Percentiles rank a stretch among this genome's conserved stretches.
Conservation (phyloP, 2,888 invertebrate species). For the Rhamphomyia laevipes region DNA sequence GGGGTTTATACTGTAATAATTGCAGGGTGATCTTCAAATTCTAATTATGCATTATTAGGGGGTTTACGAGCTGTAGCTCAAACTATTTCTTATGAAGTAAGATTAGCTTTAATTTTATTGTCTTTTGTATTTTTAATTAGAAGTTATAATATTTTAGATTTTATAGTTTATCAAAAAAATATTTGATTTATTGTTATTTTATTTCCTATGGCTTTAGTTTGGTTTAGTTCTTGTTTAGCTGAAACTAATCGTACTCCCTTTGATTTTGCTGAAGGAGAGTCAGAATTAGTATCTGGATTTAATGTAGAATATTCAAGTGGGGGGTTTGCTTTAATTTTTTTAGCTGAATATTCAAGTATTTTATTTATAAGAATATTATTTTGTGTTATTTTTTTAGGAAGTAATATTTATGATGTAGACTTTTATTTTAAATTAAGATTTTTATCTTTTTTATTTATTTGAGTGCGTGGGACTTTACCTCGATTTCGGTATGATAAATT, state of each 20-base stretch:
- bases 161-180: constrained; percentile 40
- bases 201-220: constrained; percentile 45
- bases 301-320: no score
- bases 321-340: constrained; percentile 64
- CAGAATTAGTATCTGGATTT: no score
- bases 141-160: constrained; percentile 42
- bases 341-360: constrained; percentile 57
- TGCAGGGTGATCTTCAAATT: constrained; percentile 58
- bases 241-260: constrained; percentile 64
- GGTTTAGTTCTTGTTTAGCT: constrained; percentile 49
- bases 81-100: constrained; percentile 67
- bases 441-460: constrained; percentile 51
- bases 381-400: constrained; percentile 47
- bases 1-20: constrained; percentile 52
- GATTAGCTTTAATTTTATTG: constrained; percentile 52
- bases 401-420: constrained; percentile 37
- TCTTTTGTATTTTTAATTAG: constrained; percentile 46
- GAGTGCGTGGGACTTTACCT: constrained; percentile 53
- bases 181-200: constrained; percentile 45
- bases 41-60: constrained; percentile 59
- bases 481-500: constrained; percentile 66
- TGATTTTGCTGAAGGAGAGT: constrained; percentile 76
- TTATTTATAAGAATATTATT: constrained; percentile 54
- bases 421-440: constrained; percentile 46
- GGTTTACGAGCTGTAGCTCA: constrained; percentile 56